phyloP scores from a whole-genome alignment of 1,140 invertebrate species.

The Latrodectus geometricus region DNA sequence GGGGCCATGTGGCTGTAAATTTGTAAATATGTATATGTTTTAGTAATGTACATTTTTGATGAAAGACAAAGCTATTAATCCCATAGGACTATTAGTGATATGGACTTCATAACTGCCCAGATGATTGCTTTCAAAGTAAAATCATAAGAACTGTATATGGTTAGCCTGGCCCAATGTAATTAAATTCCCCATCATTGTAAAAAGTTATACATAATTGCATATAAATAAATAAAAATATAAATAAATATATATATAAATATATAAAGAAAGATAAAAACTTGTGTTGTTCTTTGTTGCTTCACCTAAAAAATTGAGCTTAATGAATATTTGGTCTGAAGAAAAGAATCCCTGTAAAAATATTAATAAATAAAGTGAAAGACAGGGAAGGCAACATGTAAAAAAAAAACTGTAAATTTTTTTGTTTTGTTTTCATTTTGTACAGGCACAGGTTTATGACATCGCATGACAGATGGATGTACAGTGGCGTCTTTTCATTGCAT shows the following conservation, averaged over 20 bases:
- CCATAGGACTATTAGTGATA: conserved; percentile 54
- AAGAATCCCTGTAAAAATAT: conserved; percentile 27
- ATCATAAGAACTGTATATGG: conserved; percentile 52
- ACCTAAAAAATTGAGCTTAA: conserved; percentile 60
- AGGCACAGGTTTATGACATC: conserved; percentile 47
- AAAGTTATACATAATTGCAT: conserved; percentile 59
- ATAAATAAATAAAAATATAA: conserved; percentile 40
- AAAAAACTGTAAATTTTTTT: conserved; percentile 55
- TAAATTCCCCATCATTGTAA: conserved; percentile 57
- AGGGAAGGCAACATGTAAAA: conserved; percentile 54
- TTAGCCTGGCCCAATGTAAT: conserved; percentile 47
- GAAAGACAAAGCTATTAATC: conserved; percentile 49
- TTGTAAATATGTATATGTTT: conserved; percentile 63
- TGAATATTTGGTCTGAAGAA: conserved; percentile 42
- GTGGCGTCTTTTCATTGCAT: conserved; percentile 58
- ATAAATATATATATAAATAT: conserved; percentile 53
- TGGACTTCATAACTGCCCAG: conserved; percentile 51
- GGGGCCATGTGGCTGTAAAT: conserved; percentile 61
- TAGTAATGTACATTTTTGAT: conserved; percentile 63
- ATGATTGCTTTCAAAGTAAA: conserved; percentile 60
- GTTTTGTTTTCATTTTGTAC: conserved; percentile 59
- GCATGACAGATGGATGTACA: conserved; percentile 33
- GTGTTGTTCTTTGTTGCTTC: conserved; percentile 60
- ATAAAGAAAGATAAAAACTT: conserved; percentile 52
- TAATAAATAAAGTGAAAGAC: conserved; percentile 9